Evolutionary conservation across 2,888 invertebrate genomes (phyloP), one percentile per base, ranked within the genome.

Genomic region (Acanthosepion esculentum): DNA sequence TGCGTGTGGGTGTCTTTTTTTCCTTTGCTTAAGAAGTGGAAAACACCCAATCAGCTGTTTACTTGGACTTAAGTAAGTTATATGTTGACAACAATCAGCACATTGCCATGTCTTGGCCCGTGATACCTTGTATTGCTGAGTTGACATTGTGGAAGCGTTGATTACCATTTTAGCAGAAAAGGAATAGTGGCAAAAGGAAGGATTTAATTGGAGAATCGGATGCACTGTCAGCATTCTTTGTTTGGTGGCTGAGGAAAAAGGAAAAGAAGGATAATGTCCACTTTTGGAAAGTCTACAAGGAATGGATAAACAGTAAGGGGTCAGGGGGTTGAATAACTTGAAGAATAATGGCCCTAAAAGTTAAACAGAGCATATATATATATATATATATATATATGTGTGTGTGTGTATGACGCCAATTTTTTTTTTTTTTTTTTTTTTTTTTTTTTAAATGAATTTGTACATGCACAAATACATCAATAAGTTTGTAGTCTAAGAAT

Each of bases 91-190:
- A 78, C 78, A 78, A 78, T n/a, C n/a, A n/a, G n/a, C n/a, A n/a
- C n/a, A 0, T n/a, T n/a, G n/a, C 78, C 78, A 33, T 78, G 78
- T 78, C 78, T 78, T 78, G 78, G n/a, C 12, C 78, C 5, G n/a
- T n/a, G n/a, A 78, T 78, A 78, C n/a, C 33, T 10, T 78, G 78
- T 33, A 12, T n/a, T 33, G 78, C 15, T 5, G 78, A 78, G 78
- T 78, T 78, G 78, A 78, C 78, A 78, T n/a, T 78, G 78, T 78
- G 33, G n/a, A 78, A 78, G 78, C 2, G n/a, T 78, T 78, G 78
- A 78, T 78, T 78, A 78, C n/a, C 78, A 78, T 78, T 78, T 78
- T 78, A 78, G 78, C 78, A 15, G 78, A 78, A 78, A 78, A 78
- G n/a, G 78, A 78, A 78, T 18, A 3, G 78, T 33, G 12, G 78